Base-by-base conservation (phyloP, 2,113 vertebrate genomes). In the Mus pahari region DNA sequence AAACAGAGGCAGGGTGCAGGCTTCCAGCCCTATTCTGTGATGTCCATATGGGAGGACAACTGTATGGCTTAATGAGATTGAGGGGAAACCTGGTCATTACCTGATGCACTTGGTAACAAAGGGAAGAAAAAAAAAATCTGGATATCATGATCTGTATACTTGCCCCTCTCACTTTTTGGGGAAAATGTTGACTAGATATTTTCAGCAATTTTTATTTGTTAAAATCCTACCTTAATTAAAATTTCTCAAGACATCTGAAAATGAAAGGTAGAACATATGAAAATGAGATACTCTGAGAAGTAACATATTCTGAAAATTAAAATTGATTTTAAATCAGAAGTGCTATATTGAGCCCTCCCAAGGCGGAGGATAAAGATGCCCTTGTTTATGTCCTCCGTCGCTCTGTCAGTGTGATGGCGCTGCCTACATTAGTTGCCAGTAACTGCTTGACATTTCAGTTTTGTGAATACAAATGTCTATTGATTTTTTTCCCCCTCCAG, bases 241-340 rank as follows among this genome's bases (percentile, higher is more conserved):
- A 90, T 83, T 91, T 45, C 28, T 75, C n/a, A 75, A 70, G 75
- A 90, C 55, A 31, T 45, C 13, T 87, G 70, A 79, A 92, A 95
- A 90, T 94, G 62, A 83, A 93, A 94, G 60, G 64, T 86, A 71
- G 4, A 74, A 24, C 24, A 74, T 86, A 77, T 82, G 68, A 93
- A 95, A 86, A 75, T 79, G 50, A 95, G 45, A 70, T 75, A 71
- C 53, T 92, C n/a, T 36, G 90, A 87, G 70, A 92, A 94, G 86
- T 73, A 91, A 94, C 64, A 6, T 48, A 50, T 68, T 92, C 62
- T 89, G 5, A 22, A 96, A 96, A 92, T 95, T 95, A 73, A 96
- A 95, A 90, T 93, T 26, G 19, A 90, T 62, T 86, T 95, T 95
- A 94, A 45, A 62, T 62, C n/a, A 86, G 50, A 84, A 89, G 71